phyloP scores from a whole-genome alignment of 2,113 vertebrate genomes.

The Benitochromis conjunctus region DNA sequence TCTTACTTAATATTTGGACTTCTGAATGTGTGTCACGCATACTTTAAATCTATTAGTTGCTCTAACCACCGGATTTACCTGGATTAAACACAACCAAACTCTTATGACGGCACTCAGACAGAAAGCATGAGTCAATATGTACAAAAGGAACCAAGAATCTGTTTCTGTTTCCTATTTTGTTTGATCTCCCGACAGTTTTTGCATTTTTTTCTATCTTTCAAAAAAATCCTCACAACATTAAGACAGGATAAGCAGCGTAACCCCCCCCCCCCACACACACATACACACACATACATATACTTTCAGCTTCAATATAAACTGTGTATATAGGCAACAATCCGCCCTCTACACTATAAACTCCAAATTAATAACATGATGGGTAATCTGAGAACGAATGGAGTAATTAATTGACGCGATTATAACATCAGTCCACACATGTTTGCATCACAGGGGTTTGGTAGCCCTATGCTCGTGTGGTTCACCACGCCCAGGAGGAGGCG shows the following conservation, averaged over 20 bases:
- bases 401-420: background rate
- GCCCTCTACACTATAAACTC: no score
- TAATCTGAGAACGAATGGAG: background rate
- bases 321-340: no score
- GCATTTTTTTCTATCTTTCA: background rate
- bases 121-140: background rate
- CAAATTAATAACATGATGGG: background rate
- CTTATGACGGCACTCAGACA: background rate
- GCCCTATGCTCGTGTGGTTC: no score
- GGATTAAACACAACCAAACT: background rate
- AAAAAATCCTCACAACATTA: background rate
- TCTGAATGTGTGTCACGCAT: background rate
- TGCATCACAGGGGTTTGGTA: no score
- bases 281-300: no score
- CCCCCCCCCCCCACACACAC: no score
- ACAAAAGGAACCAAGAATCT: background rate
- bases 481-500: conserved; percentile 20
- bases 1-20: background rate
- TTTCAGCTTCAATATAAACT: no score
- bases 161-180: background rate
- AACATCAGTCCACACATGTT: no score
- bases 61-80: background rate
- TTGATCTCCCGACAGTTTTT: background rate
- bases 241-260: no score
- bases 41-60: background rate